Conservation (phyloP, 2,888 invertebrate species). For the Copidosoma aretas region DNA sequence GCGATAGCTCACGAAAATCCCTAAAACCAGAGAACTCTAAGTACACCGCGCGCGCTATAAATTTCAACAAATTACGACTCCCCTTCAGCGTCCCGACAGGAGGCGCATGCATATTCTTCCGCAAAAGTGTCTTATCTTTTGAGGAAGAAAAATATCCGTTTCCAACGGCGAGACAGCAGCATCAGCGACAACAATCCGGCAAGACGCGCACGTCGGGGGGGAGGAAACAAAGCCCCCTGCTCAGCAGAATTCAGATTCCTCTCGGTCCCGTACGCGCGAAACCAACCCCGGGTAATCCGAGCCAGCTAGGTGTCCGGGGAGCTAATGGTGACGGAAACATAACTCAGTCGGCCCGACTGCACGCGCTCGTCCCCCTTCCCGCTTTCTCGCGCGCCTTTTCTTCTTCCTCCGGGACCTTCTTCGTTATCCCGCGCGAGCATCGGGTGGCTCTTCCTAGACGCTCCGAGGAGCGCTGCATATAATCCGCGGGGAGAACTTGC, state of each 20-base stretch:
- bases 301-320: conserved; percentile 4
- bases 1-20: no score
- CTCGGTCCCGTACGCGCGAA: no score
- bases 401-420: background rate
- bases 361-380: no score
- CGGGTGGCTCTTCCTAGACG: conserved; percentile 10
- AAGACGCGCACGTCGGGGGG: background rate
- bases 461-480: background rate
- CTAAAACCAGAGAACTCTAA: no score
- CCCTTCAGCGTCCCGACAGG: no score
- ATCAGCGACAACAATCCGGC: background rate
- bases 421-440: conserved; percentile 18
- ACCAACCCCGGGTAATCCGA: background rate
- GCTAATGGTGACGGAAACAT: conserved; percentile 29
- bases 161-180: background rate
- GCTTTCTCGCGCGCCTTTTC: no score
- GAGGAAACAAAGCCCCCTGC: background rate
- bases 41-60: background rate
- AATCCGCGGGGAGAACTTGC: background rate
- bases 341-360: conserved; percentile 27
- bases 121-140: background rate
- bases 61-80: no score
- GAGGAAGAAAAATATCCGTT: background rate
- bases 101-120: no score
- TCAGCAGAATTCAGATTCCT: background rate